Base-by-base conservation (phyloP, 1,140 invertebrate species). In the Hycleus cichorii region DNA sequence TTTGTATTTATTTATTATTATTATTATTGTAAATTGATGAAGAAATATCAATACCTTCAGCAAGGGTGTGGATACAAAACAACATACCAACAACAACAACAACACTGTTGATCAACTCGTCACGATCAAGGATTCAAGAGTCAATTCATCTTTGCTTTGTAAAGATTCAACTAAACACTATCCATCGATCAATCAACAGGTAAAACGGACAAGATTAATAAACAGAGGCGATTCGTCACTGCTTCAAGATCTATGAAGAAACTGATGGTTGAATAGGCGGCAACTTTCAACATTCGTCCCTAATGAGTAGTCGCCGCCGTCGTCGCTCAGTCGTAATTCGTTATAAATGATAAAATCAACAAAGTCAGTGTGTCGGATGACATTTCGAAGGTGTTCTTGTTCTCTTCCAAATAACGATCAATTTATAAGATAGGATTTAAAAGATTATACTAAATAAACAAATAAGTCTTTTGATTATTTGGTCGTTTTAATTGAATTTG, bases 281-380 rank as follows among this genome's bases (percentile, higher is more conserved):
- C 39, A 43, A 52, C 50, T 52, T 52, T 32, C 32, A 32, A 32
- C 32, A 32, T 32, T 32, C 4, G 32, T 32, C 32, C 4, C 50
- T 52, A 52, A 52, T 52, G 50, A 52, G 50, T 52, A 52, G 50
- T 44, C 50, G 50, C 50, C 50, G 50, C 50, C 50, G 50, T 52
- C 50, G 50, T 44, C 50, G 50, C 39, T 32, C 49, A 40, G 43
- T 51, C 50, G 50, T 52, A 52, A 52, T 52, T 52, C 50, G 50
- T 52, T 52, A 52, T 52, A 52, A 52, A 52, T 52, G 50, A 52
- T 52, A 52, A 52, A 40, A 52, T 52, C 50, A 52, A 52, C 50
- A 5, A 4, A 44, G 49, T 24, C 49, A 43, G 50, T 52, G 50
- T 52, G 39, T 52, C 32, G 4, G 32, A 43, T 52, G 50, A 52